These are phyloP conservation scores for Leptobrachium ailaonicum DNA, from an alignment of 2,113 vertebrate species.

Conservation along the genomic window DNA sequence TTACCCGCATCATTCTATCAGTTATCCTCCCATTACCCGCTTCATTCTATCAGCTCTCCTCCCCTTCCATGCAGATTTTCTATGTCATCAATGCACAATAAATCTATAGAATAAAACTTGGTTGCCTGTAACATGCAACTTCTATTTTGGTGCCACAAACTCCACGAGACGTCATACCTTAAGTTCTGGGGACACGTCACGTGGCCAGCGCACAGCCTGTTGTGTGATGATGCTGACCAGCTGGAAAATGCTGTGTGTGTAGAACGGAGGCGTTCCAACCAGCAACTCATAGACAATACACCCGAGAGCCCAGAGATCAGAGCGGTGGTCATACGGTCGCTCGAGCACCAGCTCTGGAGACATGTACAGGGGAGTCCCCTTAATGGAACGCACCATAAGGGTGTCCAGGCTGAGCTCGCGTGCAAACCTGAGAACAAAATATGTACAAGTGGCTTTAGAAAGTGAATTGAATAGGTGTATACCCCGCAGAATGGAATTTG, in stretches of 20 bases:
- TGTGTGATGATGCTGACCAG: slow-evolving; percentile 88
- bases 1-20: too few relatives aligned
- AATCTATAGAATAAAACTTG: too few relatives aligned
- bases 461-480: too few relatives aligned
- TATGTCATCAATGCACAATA: too few relatives aligned
- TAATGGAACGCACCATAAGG: slow-evolving; percentile 93
- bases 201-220: slow-evolving; percentile 86
- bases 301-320: slow-evolving; percentile 94
- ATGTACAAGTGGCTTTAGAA: too few relatives aligned
- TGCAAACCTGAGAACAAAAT: slow-evolving; percentile 77
- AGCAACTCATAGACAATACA: slow-evolving; percentile 95
- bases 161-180: slow-evolving; percentile 67
- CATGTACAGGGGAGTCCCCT: slow-evolving; percentile 97
- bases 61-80: too few relatives aligned
- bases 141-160: too few relatives aligned
- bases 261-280: slow-evolving; percentile 91
- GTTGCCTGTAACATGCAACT: too few relatives aligned
- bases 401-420: slow-evolving; percentile 94
- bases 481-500: too few relatives aligned
- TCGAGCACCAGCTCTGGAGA: slow-evolving; percentile 93
- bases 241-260: slow-evolving; percentile 91
- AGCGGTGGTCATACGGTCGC: slow-evolving; percentile 89
- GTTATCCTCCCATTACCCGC: not conserved
- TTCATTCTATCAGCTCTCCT: too few relatives aligned
- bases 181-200: slow-evolving; percentile 78